Conservation (phyloP, 2,888 invertebrate species). For the Tipula vernalis region DNA sequence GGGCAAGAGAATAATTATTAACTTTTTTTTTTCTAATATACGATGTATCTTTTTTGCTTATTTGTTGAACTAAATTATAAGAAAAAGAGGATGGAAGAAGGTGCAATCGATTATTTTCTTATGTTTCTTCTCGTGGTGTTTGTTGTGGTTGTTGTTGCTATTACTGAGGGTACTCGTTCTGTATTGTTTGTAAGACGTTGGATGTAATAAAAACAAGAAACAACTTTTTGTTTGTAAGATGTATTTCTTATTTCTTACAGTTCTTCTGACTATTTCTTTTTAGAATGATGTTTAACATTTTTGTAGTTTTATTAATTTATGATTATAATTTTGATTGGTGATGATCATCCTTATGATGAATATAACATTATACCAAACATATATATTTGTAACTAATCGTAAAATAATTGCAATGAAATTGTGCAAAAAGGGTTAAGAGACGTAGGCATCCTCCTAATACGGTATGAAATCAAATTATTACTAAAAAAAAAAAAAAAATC, state of each 20-base stretch:
- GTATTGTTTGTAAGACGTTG: not conserved
- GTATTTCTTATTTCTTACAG: not conserved
- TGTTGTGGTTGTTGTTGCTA: not conserved
- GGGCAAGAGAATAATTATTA: not conserved
- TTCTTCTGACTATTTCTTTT: not conserved
- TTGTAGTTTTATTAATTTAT: not conserved
- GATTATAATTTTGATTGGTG: not conserved
- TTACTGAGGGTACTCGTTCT: not conserved
- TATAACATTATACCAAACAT: not conserved
- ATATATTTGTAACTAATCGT: not conserved
- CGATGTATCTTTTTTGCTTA: not conserved
- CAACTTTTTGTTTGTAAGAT: not conserved
- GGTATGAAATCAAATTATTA: not conserved
- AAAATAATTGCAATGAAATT: not conserved
- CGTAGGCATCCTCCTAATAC: not conserved
- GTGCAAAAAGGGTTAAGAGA: not conserved
- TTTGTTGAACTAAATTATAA: not conserved
- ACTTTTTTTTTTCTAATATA: not conserved
- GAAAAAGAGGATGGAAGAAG: not conserved
- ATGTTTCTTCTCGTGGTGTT: not conserved
- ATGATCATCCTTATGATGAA: not conserved
- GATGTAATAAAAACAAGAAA: not conserved
- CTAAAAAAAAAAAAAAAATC: not conserved
- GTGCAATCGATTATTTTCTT: constrained; percentile 4
- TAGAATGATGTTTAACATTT: not conserved